A percentile compares a stretch with the other conserved stretches of the same genome.
Conservation (phyloP, 2,797 vertebrate genomes). For the Darevskia mixta region DNA sequence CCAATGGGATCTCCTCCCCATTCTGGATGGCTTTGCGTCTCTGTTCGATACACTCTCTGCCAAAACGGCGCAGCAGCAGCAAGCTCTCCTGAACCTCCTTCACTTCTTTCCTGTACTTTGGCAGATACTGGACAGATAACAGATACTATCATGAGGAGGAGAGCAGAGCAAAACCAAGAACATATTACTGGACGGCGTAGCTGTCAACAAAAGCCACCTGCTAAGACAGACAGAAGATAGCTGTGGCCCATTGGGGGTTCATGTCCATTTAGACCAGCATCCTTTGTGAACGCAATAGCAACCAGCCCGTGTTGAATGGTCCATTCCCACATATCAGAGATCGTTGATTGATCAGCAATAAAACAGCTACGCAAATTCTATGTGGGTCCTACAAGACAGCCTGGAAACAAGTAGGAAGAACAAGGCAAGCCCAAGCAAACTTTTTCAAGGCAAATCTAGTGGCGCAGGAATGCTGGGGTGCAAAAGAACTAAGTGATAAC, state of each 20-base stretch:
- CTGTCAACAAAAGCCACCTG: background rate
- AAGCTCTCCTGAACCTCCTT: constrained; percentile 81
- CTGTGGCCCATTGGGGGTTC: rapidly evolving
- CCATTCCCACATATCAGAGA: background rate
- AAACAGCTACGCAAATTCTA: background rate
- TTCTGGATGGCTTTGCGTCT: constrained; percentile 83
- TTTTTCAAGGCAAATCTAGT: no score
- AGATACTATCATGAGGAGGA: constrained; percentile 4
- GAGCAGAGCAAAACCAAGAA: background rate
- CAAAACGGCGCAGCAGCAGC: constrained; percentile 84
- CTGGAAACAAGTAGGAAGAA: no score
- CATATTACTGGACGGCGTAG: background rate
- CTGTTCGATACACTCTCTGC: constrained; percentile 83
- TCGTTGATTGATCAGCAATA: background rate
- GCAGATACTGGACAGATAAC: constrained; percentile 79
- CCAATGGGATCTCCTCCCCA: constrained; percentile 82
- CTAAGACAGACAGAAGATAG: background rate
- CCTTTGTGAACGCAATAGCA: background rate
- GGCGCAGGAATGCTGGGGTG: no score
- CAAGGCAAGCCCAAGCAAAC: no score
- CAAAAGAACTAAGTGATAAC: no score
- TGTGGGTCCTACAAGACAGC: background rate
- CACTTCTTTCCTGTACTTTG: constrained; percentile 80
- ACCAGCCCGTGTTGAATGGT: background rate
- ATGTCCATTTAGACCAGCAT: background rate